Conservation (phyloP, 2,113 vertebrate species). For the Suricata suricatta region DNA sequence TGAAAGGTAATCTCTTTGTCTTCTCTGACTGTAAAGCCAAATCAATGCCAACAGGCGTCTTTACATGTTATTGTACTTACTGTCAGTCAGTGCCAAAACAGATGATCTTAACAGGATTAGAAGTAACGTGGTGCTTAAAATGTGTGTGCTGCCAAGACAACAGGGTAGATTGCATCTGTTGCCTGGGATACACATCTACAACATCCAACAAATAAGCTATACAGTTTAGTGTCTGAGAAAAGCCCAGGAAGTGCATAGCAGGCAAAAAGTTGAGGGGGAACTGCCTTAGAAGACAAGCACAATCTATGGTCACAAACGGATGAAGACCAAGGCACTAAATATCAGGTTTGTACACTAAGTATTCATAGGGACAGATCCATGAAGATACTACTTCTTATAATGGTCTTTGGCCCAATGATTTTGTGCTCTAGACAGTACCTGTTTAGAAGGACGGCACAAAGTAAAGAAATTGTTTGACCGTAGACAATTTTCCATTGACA, state of each 20-base stretch:
- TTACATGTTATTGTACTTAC: conserved; percentile 39
- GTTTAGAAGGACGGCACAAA: not conserved
- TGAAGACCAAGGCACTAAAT: not conserved
- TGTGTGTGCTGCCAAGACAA: conserved; percentile 53
- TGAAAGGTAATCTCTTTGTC: conserved; percentile 53
- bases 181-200: conserved; percentile 68
- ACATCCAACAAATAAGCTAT: conserved; percentile 39
- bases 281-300: not conserved
- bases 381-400: not conserved
- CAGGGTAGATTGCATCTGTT: conserved; percentile 65
- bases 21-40: conserved; percentile 51
- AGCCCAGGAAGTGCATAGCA: not conserved
- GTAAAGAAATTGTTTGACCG: conserved; percentile 1
- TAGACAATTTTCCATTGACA: not conserved
- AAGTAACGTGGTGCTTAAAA: conserved; percentile 61
- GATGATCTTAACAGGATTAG: conserved; percentile 44
- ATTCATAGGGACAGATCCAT: not conserved
- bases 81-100: conserved; percentile 52
- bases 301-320: not conserved
- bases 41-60: conserved; percentile 62
- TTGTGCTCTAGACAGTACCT: not conserved
- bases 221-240: not conserved
- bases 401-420: not conserved
- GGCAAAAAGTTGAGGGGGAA: not conserved
- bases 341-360: not conserved